These are phyloP conservation scores for Ladona fulva DNA, from an alignment of 1,140 invertebrate genomes.

Conservation along the genomic window DNA sequence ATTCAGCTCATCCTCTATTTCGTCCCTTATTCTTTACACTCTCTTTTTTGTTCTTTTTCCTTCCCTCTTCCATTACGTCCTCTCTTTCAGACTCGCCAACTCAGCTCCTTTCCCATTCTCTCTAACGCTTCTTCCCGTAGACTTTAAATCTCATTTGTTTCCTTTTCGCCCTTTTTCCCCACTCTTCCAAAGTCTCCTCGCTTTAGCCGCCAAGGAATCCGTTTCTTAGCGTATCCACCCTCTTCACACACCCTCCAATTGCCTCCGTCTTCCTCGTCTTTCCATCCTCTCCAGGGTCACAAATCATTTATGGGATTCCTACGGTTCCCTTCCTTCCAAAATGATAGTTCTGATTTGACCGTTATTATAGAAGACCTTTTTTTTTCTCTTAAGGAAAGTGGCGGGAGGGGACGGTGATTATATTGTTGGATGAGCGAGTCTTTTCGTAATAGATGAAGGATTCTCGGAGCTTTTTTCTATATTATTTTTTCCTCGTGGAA, in stretches of 20 bases:
- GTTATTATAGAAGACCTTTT: neutral
- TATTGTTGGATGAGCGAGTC: conserved; percentile 4
- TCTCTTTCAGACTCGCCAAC: neutral
- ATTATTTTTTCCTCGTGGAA: neutral
- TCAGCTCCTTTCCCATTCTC: too few species aligned
- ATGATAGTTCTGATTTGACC: conserved; percentile 9
- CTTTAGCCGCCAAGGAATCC: neutral
- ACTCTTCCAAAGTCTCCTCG: neutral
- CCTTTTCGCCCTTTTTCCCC: neutral
- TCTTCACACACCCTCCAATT: neutral
- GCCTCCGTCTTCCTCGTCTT: neutral
- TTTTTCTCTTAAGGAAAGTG: neutral
- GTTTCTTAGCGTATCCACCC: neutral
- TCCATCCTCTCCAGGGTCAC: neutral
- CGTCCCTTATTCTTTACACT: neutral
- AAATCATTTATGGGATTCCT: conserved; percentile 5
- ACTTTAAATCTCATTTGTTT: conserved; percentile 8
- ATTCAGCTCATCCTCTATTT: neutral
- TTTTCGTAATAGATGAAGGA: neutral
- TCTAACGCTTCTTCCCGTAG: too few species aligned
- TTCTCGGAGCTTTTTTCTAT: neutral
- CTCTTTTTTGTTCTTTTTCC: neutral
- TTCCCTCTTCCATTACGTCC: neutral
- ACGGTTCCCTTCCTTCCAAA: neutral
- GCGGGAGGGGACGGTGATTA: neutral